phyloP scores from a whole-genome alignment of 1,140 invertebrate genomes.

The Yoshiicerus persimilis region DNA sequence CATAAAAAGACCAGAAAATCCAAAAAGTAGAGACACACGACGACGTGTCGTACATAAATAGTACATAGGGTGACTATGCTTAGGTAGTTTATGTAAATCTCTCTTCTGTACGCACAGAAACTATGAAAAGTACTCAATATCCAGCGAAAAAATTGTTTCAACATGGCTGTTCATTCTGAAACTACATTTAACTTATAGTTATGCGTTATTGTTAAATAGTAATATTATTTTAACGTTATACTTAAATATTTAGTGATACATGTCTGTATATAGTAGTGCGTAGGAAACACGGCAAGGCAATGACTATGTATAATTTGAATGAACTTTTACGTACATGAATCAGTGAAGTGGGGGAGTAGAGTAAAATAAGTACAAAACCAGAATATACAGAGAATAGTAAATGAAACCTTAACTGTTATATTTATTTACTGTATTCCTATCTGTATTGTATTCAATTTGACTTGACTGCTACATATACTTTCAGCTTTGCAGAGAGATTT shows the following conservation, averaged over 20 bases:
- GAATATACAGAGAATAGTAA: not conserved
- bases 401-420: not conserved
- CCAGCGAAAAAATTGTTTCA: no score
- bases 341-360: not conserved
- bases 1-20: constrained; percentile 25
- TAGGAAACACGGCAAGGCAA: no score
- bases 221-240: no score
- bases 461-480: not conserved
- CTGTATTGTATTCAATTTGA: not conserved
- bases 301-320: not conserved
- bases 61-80: not conserved
- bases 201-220: no score
- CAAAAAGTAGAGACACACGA: constrained; percentile 31
- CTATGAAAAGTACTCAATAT: not conserved
- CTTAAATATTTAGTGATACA: no score
- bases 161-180: no score
- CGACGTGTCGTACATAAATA: not conserved
- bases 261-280: no score
- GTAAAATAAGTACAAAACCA: not conserved
- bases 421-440: not conserved
- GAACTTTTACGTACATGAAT: not conserved
- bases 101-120: not conserved
- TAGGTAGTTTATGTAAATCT: no score
- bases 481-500: not conserved
- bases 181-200: not conserved